Evolutionary conservation across 1,140 invertebrate genomes (phyloP), one percentile per base, ranked within the genome.

Genomic region (Drosophila repleta): DNA sequence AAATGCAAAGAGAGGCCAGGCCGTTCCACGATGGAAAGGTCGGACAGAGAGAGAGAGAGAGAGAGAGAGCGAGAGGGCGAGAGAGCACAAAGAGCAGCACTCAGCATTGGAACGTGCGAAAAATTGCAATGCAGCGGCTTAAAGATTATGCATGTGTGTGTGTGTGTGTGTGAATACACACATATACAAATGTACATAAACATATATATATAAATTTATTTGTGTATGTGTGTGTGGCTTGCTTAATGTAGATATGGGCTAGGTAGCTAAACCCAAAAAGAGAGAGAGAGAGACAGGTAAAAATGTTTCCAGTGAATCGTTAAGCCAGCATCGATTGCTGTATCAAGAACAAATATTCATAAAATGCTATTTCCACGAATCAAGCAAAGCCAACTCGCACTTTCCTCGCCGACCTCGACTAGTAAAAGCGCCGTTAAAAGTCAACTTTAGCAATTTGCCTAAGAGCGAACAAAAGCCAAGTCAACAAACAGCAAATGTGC

Each of bases 21-120:
- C 7, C 43, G 21, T 41, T 45, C n/a, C 5, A 6, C 43, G 6
- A 17, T 66, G 24, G 24, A 49, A 55, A 68, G 46, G 21, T 51
- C 35, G 62, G 17, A 5, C n/a, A 20, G 11, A 43, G 6, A 41
- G 39, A 17, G 3, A n/a, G 39, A 41, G 29, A 11, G 29, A 65
- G 46, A 43, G 57, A 35, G 11, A 43, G 7, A 52, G 35, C 17
- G 15, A 17, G 15, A 17, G 5, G 6, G 15, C 5, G 32, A 13
- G 32, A 65, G 48, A 37, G 57, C 15, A 32, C 18, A 18, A 62
- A 76, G 29, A 69, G 17, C 29, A 21, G 26, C 39, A 20, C 63
- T n/a, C 46, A 64, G 39, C 61, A 64, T 58, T 64, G 70, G 76
- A 79, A 83, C 71, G 70, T 84, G 80, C 79, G 61, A 83, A 83